Percentiles rank a stretch among this genome's conserved stretches.
Evolutionary conservation across 37 sponge, comb jelly and placozoan genomes (phyloP).

Genomic region (Oopsacas minuta): DNA sequence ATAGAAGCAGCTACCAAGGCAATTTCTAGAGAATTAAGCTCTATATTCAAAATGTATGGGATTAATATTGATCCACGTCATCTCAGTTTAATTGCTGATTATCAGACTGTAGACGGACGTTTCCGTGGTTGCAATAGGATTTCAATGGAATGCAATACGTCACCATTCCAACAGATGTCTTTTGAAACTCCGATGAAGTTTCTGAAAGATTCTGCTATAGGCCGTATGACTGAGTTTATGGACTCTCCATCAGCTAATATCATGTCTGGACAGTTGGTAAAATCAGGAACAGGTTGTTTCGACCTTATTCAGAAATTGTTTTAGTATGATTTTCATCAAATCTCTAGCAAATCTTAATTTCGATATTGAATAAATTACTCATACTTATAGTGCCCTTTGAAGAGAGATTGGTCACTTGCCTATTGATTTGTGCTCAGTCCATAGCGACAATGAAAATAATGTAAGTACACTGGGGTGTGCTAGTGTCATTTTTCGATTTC

Average conservation of each 20-base stretch:
- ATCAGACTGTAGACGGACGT: constrained; percentile 70
- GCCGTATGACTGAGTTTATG: constrained; percentile 51
- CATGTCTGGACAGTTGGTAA: constrained; percentile 59
- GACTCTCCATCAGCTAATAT: constrained; percentile 72
- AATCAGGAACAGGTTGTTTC: constrained; percentile 67
- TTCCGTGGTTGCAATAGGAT: constrained; percentile 82
- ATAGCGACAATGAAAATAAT: no score
- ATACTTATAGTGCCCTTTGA: no score
- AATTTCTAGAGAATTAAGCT: constrained; percentile 66
- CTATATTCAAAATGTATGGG: constrained; percentile 83
- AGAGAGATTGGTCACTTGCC: no score
- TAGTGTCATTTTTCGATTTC: no score
- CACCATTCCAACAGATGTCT: constrained; percentile 94
- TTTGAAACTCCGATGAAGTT: constrained; percentile 94
- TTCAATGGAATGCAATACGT: constrained; percentile 68
- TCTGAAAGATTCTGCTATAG: constrained; percentile 47
- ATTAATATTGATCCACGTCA: constrained; percentile 73
- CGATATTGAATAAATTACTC: no score
- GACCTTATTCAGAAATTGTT: constrained; percentile 31
- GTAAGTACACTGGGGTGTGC: no score
- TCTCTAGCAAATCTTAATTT: no score
- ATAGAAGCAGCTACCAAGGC: constrained; percentile 72
- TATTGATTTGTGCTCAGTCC: no score
- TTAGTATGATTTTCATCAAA: no score
- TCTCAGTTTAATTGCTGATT: constrained; percentile 79